A percentile compares a stretch with the other conserved stretches of the same genome.
phyloP scores from a whole-genome alignment of 2,113 vertebrate genomes.

The Menidia beryllina region DNA sequence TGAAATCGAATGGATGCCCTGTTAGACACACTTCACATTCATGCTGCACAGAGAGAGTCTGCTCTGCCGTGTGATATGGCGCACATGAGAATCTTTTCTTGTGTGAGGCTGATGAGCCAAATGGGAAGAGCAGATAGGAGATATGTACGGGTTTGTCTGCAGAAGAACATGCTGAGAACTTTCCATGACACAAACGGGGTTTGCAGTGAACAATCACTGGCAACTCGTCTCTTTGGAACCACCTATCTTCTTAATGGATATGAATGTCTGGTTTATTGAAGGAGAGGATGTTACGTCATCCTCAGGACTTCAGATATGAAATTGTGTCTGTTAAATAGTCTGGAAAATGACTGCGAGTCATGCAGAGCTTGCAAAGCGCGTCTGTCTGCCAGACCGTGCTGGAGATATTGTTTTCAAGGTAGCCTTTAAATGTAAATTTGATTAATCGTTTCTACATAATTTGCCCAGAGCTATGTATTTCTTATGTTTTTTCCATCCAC shows the following conservation, averaged over 20 bases:
- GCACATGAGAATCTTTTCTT: conserved; percentile 15
- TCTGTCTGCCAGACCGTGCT: neutral
- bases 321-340: neutral
- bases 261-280: neutral
- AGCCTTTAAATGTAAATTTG: neutral
- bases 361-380: neutral
- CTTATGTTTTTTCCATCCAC: neutral
- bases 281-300: neutral
- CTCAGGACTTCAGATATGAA: neutral
- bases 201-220: neutral
- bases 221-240: neutral
- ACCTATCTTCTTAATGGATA: neutral
- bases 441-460: neutral
- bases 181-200: conserved; percentile 1
- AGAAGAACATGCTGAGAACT: conserved; percentile 36
- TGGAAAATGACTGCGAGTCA: neutral
- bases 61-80: conserved; percentile 3
- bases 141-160: conserved; percentile 33
- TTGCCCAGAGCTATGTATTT: neutral
- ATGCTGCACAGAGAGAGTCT: conserved; percentile 19
- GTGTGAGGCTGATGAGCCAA: conserved; percentile 48
- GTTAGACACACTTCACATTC: conserved; percentile 30
- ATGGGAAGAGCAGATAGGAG: conserved; percentile 35
- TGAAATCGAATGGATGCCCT: conserved; percentile 53
- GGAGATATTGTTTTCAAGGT: neutral